Conservation (phyloP, 2,888 invertebrate genomes). For the Parnassius orleans region DNA sequence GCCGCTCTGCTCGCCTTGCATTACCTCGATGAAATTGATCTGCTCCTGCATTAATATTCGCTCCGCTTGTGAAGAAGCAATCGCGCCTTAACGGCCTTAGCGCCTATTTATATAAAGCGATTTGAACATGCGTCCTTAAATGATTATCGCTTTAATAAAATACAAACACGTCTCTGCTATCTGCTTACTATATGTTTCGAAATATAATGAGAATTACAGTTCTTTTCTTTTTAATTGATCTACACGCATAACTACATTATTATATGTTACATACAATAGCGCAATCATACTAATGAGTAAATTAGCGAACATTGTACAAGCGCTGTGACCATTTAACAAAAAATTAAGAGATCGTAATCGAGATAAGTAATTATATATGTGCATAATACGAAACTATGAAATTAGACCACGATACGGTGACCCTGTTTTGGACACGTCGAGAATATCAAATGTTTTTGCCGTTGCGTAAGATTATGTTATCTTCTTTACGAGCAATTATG, state of each 20-base stretch:
- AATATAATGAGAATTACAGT: no score
- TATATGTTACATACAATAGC: background rate
- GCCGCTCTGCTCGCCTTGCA: conserved; percentile 49
- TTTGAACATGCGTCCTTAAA: no score
- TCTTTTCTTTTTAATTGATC: background rate
- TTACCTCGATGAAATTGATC: conserved; percentile 40
- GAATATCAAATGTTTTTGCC: conserved; percentile 66
- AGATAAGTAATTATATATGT: conserved; percentile 21
- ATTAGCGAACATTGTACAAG: conserved; percentile 4
- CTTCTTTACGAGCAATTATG: conserved; percentile 70
- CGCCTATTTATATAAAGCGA: no score
- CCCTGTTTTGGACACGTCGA: conserved; percentile 57
- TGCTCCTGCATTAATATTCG: conserved; percentile 45
- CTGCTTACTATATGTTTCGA: background rate
- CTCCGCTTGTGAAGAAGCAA: conserved; percentile 52
- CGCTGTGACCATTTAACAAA: conserved; percentile 21
- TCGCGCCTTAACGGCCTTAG: conserved; percentile 30
- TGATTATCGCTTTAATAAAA: no score
- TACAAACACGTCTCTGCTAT: no score
- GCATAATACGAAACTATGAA: conserved; percentile 22
- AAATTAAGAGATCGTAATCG: conserved; percentile 23
- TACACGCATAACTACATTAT: background rate
- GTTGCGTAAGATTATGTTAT: conserved; percentile 67
- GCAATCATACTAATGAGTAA: conserved; percentile 11
- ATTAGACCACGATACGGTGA: conserved; percentile 46